Base-by-base conservation (phyloP, 2,888 invertebrate genomes). In the Tetheella fluctuosa region DNA sequence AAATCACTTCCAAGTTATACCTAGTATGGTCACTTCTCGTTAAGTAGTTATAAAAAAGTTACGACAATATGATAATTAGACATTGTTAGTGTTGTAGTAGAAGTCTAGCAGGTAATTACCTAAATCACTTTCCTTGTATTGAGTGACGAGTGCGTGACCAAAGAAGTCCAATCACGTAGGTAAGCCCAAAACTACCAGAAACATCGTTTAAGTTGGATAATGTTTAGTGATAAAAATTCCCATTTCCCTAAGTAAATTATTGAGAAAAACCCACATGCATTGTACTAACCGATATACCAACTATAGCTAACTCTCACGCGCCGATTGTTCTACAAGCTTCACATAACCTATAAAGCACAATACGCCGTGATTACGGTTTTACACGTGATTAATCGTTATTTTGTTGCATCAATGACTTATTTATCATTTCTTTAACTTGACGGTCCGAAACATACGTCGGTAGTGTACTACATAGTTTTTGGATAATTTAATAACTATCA, bases 321-420 rank as follows among this genome's bases (percentile, higher is more conserved):
- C 48, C 6, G 5, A 10, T 48, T 48, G 48, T 48, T 17, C 48
- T n/a, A 48, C 20, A 20, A 20, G 8, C 48, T 20, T 48, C 48
- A 20, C 42, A 48, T 48, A 48, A 48, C 48, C 48, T 48, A 48
- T 20, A 48, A 48, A 48, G 20, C 48, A 48, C 20, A 48, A 48
- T 48, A 48, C 20, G 8, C 42, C 20, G 8, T 48, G 20, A 48
- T 17, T 20, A 48, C 48, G 48, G 48, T 48, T 48, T n/a, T n/a
- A 48, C 20, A 48, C 20, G 48, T 20, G 20, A 48, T 48, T 48
- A 42, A 42, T 42, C 15, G 42, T 8, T 42, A 42, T 42, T 42
- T 42, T 17, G 42, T 42, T 42, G 42, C 42, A 42, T 17, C 15
- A 42, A 42, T 42, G n/a, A 42, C 42, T 42, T 6, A 25, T 39